Conservation (phyloP, 1,140 invertebrate species). For the Maconellicoccus hirsutus region DNA sequence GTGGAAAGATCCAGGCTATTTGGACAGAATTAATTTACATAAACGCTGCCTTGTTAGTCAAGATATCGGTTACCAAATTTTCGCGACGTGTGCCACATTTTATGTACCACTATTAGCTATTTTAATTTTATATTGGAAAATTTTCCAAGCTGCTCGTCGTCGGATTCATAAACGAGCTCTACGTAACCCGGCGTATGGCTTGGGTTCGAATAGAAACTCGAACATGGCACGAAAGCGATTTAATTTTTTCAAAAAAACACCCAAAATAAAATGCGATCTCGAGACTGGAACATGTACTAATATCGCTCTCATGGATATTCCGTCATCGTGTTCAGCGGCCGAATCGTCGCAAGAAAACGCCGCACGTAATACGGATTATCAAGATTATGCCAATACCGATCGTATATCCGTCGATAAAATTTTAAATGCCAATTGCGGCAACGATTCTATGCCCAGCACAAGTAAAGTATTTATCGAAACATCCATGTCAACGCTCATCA, state of each 20-base stretch:
- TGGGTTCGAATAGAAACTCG: neutral
- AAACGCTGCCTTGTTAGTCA: conserved; percentile 66
- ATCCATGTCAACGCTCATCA: neutral
- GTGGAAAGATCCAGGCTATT: conserved; percentile 73
- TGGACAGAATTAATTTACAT: conserved; percentile 45
- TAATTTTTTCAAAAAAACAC: conserved; percentile 24
- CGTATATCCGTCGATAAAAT: conserved; percentile 55
- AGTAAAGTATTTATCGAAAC: neutral
- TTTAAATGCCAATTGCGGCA: conserved; percentile 50
- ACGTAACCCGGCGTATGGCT: conserved; percentile 37
- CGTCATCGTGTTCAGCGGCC: conserved; percentile 25
- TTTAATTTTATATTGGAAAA: conserved; percentile 86
- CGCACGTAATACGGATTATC: conserved; percentile 33
- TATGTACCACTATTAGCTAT: conserved; percentile 88
- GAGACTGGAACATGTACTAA: conserved; percentile 24
- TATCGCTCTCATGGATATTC: conserved; percentile 24
- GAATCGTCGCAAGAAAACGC: conserved; percentile 26
- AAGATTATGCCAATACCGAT: conserved; percentile 46
- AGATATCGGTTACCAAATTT: conserved; percentile 74
- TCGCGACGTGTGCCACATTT: conserved; percentile 90
- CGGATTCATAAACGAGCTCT: conserved; percentile 53
- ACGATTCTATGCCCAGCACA: conserved; percentile 50
- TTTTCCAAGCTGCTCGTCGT: conserved; percentile 78
- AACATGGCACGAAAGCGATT: conserved; percentile 22
- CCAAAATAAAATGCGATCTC: conserved; percentile 23